phyloP scores from a whole-genome alignment of 1,140 invertebrate species.

The Microvelia longipes region DNA sequence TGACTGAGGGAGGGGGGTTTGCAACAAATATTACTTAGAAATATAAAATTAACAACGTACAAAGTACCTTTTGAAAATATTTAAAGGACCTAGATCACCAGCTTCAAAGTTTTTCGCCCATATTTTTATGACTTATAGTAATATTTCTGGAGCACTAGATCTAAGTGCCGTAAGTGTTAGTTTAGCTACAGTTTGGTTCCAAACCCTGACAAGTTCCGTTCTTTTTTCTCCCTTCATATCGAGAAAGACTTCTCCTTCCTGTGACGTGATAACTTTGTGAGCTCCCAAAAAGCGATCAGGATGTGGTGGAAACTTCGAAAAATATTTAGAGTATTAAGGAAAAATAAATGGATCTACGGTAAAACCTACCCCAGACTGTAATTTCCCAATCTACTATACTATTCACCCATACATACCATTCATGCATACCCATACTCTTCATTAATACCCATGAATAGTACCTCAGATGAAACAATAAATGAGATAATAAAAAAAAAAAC shows the following conservation, averaged over 20 bases:
- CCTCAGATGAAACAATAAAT: too few species aligned
- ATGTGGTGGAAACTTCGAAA: constrained; percentile 95
- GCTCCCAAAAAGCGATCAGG: constrained; percentile 97
- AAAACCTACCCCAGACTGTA: constrained; percentile 39
- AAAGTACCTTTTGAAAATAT: constrained; percentile 97
- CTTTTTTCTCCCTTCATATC: constrained; percentile 71
- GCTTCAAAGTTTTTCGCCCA: constrained; percentile 83
- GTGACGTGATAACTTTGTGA: constrained; percentile 97
- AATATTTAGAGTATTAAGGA: constrained; percentile 80
- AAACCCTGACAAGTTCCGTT: constrained; percentile 69
- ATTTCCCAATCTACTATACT: constrained; percentile 38
- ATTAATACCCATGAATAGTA: too few species aligned
- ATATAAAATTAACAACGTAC: too few species aligned
- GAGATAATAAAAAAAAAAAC: too few species aligned
- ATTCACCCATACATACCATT: too few species aligned
- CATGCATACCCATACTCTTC: too few species aligned
- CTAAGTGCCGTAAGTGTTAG: constrained; percentile 97
- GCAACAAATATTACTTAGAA: too few species aligned
- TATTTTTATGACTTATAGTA: constrained; percentile 92
- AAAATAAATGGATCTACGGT: constrained; percentile 85
- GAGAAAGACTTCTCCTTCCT: constrained; percentile 80
- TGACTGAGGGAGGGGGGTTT: too few species aligned
- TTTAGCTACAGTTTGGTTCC: constrained; percentile 98
- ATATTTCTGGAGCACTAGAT: constrained; percentile 94
- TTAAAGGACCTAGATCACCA: constrained; percentile 90